Evolutionary conservation across 2,888 invertebrate genomes (phyloP), one percentile per base, ranked within the genome.

Genomic region (Cheilosia grossa): DNA sequence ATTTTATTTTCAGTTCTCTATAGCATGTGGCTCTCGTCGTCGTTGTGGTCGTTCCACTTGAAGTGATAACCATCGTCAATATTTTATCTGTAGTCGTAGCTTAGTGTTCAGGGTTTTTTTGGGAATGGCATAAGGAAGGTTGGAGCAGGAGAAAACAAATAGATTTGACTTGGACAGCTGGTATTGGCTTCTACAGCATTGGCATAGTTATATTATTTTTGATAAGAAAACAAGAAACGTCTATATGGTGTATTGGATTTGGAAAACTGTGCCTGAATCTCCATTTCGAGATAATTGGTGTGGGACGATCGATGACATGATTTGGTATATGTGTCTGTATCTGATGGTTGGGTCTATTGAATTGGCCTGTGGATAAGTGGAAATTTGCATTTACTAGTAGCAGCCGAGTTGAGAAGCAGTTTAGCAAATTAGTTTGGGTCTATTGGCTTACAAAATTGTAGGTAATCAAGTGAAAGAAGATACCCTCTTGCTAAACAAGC

Each of bases 1-100:
- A 40, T 79, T 73, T 63, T 54, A 54, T 44, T 73, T 42, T 61
- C 27, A 61, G 24, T 56, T 63, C n/a, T 27, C 24, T 37, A 9
- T 30, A 33, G 56, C 33, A 33, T 56, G 56, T 53, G 59, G 42
- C 24, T 47, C 47, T 66, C 5, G 27, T 51, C 17, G 37, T 47
- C 3, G 47, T 27, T 47, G 51, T 66, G 15, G 7, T 70, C 47
- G 47, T 63, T 63, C 63, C 53, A 63, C 64, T 74, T 64, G 33
- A 47, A 56, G 49, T 64, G 74, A 74, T 74, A 64, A 66, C 58
- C 75, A 58, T 53, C 59, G 75, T 75, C 75, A 75, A 66, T 75
- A 63, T 73, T 73, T 63, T 73, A 53, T 63, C 44, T 44, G 10
- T 51, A 53, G 17, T 30, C 9, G 19, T 15, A 19, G 24, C 33